Base-by-base conservation (phyloP, 2,797 vertebrate genomes). In the Crypturellus tataupa region DNA sequence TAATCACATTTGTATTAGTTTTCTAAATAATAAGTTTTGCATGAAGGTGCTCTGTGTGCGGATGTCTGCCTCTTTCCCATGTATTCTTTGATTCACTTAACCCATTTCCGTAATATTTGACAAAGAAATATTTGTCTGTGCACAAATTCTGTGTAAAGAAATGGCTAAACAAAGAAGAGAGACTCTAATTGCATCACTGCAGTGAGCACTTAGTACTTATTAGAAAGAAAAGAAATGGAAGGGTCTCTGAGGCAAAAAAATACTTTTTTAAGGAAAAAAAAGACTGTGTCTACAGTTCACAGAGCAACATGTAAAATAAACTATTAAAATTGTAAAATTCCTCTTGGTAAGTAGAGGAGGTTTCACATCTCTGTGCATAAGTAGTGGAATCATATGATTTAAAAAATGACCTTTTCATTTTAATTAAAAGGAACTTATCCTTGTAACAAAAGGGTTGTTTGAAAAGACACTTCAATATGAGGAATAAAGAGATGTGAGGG, bases 141-240 rank as follows among this genome's bases (percentile, higher is more conserved):
- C 47, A 5, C 9, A 2, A 18, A 11, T 40, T 64, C 78, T 64
- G 56, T 33, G 78, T 31, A 60, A 33, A 65, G 18, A 35, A 75
- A 33, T 7, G 37, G n/a, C 33, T 29, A 10, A 18, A 27, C 16
- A 67, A 47, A 27, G 21, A 11, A 49, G 46, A 56, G 64, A 42
- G 46, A 7, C 11, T 16, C 0, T 31, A 16, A 37, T 14, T 0
- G 3, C 12, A 6, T 62, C 0, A 1, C n/a, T 63, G 35, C 8
- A 2, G 21, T 9, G 42, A 51, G 51, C 3, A 5, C 68, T 40
- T 14, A 2, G 55, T 16, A 42, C 49, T 80, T 6, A 3, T 5
- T 39, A 53, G 51, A 53, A 16, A 55, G 49, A 27, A 40, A 39
- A 51, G 82, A 35, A 35, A 10, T 2, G 8, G 19, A 25, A 8